Percentiles rank a stretch among this genome's conserved stretches.
phyloP scores from a whole-genome alignment of 2,888 invertebrate species.

The Bellardia bayeri region DNA sequence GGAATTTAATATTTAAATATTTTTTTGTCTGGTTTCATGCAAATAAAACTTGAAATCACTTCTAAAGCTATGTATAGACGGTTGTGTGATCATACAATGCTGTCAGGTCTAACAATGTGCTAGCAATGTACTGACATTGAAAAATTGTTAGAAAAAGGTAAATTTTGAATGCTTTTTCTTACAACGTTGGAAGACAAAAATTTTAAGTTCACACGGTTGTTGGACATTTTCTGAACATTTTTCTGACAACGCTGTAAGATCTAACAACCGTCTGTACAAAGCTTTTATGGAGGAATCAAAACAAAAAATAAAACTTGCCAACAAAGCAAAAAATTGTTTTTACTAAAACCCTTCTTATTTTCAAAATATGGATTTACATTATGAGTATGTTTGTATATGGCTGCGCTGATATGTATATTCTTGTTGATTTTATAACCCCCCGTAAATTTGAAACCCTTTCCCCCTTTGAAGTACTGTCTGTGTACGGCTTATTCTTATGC shows the following conservation, averaged over 20 bases:
- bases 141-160: too few species aligned
- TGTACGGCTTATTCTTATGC: slow-evolving; percentile 38
- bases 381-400: neutral
- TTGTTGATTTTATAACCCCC: slow-evolving; percentile 37
- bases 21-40: neutral
- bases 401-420: slow-evolving; percentile 11
- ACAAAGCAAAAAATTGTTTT: slow-evolving; percentile 53
- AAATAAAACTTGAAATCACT: slow-evolving; percentile 19
- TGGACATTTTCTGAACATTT: too few species aligned
- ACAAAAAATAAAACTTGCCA: slow-evolving; percentile 36
- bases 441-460: slow-evolving; percentile 7
- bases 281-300: neutral
- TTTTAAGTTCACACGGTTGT: too few species aligned
- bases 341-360: slow-evolving; percentile 34
- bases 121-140: too few species aligned
- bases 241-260: too few species aligned
- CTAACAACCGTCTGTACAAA: too few species aligned
- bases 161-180: too few species aligned
- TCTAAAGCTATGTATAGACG: neutral
- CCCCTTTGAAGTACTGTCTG: neutral
- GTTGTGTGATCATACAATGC: too few species aligned
- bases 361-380: slow-evolving; percentile 28
- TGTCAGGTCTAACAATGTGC: too few species aligned
- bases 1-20: slow-evolving; percentile 58
- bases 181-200: too few species aligned